Evolutionary conservation across 2,797 vertebrate species (phyloP).

Genomic region (Eospalax fontanierii): DNA sequence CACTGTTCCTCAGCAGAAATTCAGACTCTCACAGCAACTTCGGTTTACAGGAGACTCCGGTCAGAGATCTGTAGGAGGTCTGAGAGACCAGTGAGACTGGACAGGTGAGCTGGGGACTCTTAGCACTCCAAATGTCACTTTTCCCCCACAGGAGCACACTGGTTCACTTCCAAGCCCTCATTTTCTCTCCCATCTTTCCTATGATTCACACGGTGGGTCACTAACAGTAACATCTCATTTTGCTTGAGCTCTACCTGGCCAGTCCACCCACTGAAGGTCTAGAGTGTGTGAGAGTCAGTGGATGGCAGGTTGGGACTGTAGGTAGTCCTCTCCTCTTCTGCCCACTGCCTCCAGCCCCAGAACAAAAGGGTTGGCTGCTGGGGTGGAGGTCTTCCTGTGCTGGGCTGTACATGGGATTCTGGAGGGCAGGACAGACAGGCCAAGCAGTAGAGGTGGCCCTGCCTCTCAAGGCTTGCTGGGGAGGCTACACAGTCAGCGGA

Average conservation of each 20-base stretch:
- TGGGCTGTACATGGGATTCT: neutral
- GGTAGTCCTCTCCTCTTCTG: neutral
- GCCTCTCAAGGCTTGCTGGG: neutral
- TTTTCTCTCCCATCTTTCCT: neutral
- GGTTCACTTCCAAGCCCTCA: too few relatives aligned
- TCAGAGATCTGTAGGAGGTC: rapidly evolving
- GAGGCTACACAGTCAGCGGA: constrained; percentile 7
- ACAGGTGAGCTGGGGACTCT: neutral
- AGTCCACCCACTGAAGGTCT: neutral
- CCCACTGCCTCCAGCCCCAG: neutral
- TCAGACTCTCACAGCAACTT: rapidly evolving
- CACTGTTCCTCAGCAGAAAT: neutral
- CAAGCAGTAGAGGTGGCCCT: rapidly evolving
- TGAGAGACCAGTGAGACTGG: neutral
- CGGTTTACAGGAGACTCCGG: rapidly evolving
- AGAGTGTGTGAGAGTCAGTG: neutral
- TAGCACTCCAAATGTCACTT: neutral
- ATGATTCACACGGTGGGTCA: neutral
- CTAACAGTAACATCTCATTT: neutral
- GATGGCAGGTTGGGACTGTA: neutral
- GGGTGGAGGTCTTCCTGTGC: neutral
- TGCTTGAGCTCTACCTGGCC: neutral
- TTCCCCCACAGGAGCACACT: neutral
- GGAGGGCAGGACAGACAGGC: rapidly evolving
- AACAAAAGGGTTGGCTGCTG: neutral